A percentile compares a stretch with the other conserved stretches of the same genome.
Conservation (phyloP, 2,113 vertebrate genomes). For the Leptosomus discolor region DNA sequence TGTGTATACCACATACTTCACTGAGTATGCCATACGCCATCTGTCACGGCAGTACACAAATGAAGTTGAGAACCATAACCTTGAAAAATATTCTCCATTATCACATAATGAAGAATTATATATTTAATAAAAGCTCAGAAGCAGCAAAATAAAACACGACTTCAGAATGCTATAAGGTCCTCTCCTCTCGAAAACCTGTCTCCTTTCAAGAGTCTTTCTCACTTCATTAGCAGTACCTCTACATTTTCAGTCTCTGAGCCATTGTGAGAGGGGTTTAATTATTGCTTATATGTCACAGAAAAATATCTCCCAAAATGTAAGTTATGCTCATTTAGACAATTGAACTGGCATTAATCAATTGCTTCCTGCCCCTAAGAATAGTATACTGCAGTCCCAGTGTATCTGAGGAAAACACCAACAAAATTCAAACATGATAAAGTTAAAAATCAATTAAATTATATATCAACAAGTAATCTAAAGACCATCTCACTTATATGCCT, state of each 20-base stretch:
- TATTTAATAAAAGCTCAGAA: conserved; percentile 38
- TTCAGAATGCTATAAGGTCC: neutral
- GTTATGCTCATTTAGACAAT: neutral
- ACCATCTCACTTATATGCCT: neutral
- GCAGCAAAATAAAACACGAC: conserved; percentile 24
- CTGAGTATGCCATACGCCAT: neutral
- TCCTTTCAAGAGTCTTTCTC: neutral
- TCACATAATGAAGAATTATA: conserved; percentile 34
- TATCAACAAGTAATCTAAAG: neutral
- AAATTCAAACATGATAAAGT: neutral
- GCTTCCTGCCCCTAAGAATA: neutral
- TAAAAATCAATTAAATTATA: conserved; percentile 39
- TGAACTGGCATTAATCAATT: neutral
- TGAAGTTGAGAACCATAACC: conserved; percentile 50
- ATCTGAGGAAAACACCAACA: neutral
- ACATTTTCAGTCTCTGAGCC: neutral
- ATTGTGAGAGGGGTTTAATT: neutral
- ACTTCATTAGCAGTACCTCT: neutral
- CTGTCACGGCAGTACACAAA: conserved; percentile 8
- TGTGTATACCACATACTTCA: neutral
- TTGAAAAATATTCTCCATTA: conserved; percentile 32
- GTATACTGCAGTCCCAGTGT: neutral
- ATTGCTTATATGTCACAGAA: neutral
- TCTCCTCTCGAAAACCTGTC: neutral
- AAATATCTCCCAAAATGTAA: neutral